Conservation (phyloP, 2,113 vertebrate species). For the Oryctolagus cuniculus region mOryCun1.1 NC_091441.1:122535001-122535500, state of each 20-base stretch:
- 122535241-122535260: too few relatives aligned
- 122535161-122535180: not conserved
- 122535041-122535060: too few relatives aligned
- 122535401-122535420: too few relatives aligned
- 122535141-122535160: not conserved
- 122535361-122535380: too few relatives aligned
- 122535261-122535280: too few relatives aligned
- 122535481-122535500: not conserved
- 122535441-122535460: not conserved
- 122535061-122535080: too few relatives aligned
- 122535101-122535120: not conserved
- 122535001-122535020: not conserved
- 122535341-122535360: too few relatives aligned
- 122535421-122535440: not conserved
- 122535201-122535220: not conserved
- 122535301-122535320: too few relatives aligned
- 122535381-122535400: too few relatives aligned
- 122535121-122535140: not conserved
- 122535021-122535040: too few relatives aligned
- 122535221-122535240: not conserved
- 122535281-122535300: too few relatives aligned
- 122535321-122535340: too few relatives aligned
- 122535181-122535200: not conserved
- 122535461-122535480: not conserved
- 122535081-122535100: not conserved